Evolutionary conservation across 2,888 invertebrate species (phyloP).

Genomic region (Aspidiotus destructor): DNA sequence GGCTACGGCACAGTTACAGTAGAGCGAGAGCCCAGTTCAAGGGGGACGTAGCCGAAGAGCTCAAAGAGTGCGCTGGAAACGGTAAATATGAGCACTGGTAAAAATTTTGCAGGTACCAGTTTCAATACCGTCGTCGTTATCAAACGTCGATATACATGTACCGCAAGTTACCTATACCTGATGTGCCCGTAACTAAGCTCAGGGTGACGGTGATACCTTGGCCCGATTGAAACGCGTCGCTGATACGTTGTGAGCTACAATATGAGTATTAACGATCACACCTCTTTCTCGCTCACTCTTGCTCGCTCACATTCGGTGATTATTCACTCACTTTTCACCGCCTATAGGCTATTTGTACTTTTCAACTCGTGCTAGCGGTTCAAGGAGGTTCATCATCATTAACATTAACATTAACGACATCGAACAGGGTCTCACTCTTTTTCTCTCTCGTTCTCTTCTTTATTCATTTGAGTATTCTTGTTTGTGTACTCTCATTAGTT

Average conservation of each 20-base stretch:
- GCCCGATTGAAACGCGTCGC: constrained; percentile 33
- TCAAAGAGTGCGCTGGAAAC: too few relatives aligned
- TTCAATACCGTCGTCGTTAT: too few relatives aligned
- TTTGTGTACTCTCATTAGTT: too few relatives aligned
- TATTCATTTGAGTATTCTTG: constrained; percentile 3
- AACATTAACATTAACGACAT: constrained; percentile 33
- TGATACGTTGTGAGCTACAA: constrained; percentile 16
- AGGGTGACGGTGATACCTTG: constrained; percentile 32
- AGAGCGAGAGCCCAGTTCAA: too few relatives aligned
- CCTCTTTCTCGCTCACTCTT: too few relatives aligned
- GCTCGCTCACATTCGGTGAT: too few relatives aligned
- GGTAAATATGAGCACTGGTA: too few relatives aligned
- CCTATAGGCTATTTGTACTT: constrained; percentile 7
- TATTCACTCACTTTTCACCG: background rate
- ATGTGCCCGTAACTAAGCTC: constrained; percentile 27
- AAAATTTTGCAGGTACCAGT: too few relatives aligned
- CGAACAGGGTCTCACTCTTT: constrained; percentile 13
- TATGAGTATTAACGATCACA: too few relatives aligned
- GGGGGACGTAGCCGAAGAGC: too few relatives aligned
- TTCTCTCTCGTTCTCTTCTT: constrained; percentile 8
- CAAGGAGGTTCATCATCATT: constrained; percentile 33
- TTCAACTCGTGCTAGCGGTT: constrained; percentile 14
- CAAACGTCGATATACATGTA: too few relatives aligned
- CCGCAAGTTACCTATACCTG: background rate
- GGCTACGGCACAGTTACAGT: too few relatives aligned